Evolutionary conservation across 2,797 vertebrate genomes (phyloP), one percentile per base, ranked within the genome.

Genomic region (Xerus rutilus): DNA sequence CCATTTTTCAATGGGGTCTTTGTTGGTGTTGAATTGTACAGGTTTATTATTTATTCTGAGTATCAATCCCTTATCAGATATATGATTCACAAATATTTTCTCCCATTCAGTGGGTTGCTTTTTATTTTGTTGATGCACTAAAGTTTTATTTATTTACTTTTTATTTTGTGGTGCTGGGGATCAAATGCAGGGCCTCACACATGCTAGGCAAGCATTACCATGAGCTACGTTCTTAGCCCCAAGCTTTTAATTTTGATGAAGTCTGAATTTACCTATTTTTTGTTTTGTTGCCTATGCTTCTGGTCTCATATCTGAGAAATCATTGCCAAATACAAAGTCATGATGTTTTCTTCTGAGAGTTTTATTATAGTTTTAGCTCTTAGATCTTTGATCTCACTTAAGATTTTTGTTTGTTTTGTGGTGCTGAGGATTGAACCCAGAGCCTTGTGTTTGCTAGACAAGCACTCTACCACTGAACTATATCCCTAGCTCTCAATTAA

Each of bases 311-410:
- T 30, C 18, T 32, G 82, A 73, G 52, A 90, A 93, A 79, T 86
- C 25, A 87, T 81, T 85, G 65, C 45, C 67, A 92, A 78, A 89
- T 86, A 0, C 54, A 65, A 39, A 62, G 73, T n/a, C 64, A 32
- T 67, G 69, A 88, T 62, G 45, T 45, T 81, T 91, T 81, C 30
- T 59, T 59, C 23, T 35, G 45, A 15, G n/a, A 62, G 45, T 79
- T 83, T 96, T 82, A 43, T 95, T 96, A 76, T 70, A 78, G 39
- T 92, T 93, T 92, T 45, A n/a, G 57, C 64, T 86, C 45, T 94
- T 86, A 77, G 45, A 23, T 93, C 69, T 93, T 62, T 88, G 12
- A 77, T 64, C 43, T 94, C 39, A 72, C 6, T 76, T 96, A 81
- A 70, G 35, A 32, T 89, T 96, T 94, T 62, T 62, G 25, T 62